phyloP scores from a whole-genome alignment of 2,113 vertebrate species.

The Choloepus hoffmanni region DNA sequence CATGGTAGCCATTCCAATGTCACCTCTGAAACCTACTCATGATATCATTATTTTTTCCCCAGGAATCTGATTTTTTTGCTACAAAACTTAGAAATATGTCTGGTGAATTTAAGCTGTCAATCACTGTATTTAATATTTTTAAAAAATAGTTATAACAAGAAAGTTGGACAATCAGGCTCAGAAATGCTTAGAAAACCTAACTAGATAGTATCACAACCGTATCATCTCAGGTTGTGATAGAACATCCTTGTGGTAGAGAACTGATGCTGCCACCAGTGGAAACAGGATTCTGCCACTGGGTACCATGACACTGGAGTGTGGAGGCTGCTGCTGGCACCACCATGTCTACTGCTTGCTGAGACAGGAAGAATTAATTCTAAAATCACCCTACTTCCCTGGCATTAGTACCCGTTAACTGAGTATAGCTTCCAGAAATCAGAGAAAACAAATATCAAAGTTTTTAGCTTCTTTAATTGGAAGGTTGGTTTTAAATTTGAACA shows the following conservation, averaged over 20 bases:
- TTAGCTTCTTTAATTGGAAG: neutral
- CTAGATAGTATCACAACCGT: neutral
- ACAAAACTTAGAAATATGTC: conserved; percentile 30
- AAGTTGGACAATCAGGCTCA: neutral
- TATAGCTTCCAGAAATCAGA: neutral
- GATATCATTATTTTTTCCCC: neutral
- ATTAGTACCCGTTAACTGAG: neutral
- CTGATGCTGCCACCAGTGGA: neutral
- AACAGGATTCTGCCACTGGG: neutral
- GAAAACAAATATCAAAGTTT: neutral
- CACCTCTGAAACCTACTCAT: neutral
- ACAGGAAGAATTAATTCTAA: neutral
- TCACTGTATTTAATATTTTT: neutral
- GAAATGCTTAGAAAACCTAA: neutral
- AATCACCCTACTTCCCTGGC: neutral
- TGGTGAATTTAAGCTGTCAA: conserved; percentile 44
- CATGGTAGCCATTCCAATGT: neutral
- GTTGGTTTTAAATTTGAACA: neutral
- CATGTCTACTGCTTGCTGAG: neutral
- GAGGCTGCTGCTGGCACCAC: neutral
- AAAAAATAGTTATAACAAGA: neutral
- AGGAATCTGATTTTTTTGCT: conserved; percentile 27
- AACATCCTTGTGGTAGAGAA: neutral
- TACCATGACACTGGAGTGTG: neutral
- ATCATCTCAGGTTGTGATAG: neutral